Percentiles rank a stretch among this genome's conserved stretches.
Conservation (phyloP, 2,797 vertebrate genomes). For the Orientallactaga sibirica region DNA sequence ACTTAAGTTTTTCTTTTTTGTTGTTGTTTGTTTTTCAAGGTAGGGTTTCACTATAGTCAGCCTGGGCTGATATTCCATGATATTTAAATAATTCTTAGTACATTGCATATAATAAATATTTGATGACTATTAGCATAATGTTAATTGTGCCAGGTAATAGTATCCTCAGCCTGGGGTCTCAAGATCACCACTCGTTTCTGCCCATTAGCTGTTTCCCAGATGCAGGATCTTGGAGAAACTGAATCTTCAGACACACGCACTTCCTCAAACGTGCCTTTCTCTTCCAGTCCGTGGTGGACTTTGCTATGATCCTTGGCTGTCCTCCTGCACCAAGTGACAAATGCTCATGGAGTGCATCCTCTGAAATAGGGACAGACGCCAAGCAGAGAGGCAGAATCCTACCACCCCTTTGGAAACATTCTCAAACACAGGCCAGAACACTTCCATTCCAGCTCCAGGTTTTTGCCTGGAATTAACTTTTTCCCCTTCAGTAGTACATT, state of each 20-base stretch:
- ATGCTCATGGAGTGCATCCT: slow-evolving; percentile 17
- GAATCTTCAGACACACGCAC: background rate
- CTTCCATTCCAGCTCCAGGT: background rate
- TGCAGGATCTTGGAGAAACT: background rate
- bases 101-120: background rate
- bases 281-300: slow-evolving; percentile 9
- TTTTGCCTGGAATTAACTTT: slow-evolving; percentile 54
- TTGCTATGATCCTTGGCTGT: slow-evolving; percentile 40
- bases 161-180: background rate
- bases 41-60: too few relatives aligned
- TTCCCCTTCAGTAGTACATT: slow-evolving; percentile 23
- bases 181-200: background rate
- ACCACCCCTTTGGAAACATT: background rate
- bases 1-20: too few relatives aligned
- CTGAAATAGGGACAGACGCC: background rate
- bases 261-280: slow-evolving; percentile 38
- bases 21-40: too few relatives aligned
- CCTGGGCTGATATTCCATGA: background rate
- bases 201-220: background rate
- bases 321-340: slow-evolving; percentile 51
- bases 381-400: background rate
- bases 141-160: slow-evolving; percentile 8
- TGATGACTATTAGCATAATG: slow-evolving; percentile 1
- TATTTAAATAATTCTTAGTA: background rate
- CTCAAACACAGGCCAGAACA: background rate